Evolutionary conservation across 2,888 invertebrate species (phyloP).

Genomic region (Campoletis raptor): DNA sequence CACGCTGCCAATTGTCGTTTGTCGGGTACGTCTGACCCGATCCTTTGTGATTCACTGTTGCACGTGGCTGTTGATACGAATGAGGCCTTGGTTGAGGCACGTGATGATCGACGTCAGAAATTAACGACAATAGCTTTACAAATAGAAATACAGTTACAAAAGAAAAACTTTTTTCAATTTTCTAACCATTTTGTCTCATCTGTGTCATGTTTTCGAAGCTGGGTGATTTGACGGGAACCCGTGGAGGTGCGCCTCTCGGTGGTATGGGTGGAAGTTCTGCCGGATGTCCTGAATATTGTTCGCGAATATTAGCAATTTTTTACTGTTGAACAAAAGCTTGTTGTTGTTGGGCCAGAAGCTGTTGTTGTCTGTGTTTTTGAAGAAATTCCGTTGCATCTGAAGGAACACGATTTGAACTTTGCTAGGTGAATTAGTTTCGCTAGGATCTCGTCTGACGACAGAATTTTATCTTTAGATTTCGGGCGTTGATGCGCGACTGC

Average conservation of each 20-base stretch:
- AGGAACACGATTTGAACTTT: slow-evolving; percentile 82
- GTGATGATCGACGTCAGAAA: slow-evolving; percentile 79
- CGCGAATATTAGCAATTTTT: slow-evolving; percentile 74
- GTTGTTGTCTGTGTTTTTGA: slow-evolving; percentile 84
- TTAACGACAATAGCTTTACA: slow-evolving; percentile 10
- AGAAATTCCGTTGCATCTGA: slow-evolving; percentile 85
- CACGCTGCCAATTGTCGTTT: slow-evolving; percentile 81
- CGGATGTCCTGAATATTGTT: slow-evolving; percentile 75
- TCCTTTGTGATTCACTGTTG: slow-evolving; percentile 82
- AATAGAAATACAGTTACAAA: no score
- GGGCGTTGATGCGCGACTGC: slow-evolving; percentile 85
- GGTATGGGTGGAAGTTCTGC: slow-evolving; percentile 87
- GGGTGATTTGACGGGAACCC: slow-evolving; percentile 85
- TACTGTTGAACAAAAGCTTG: slow-evolving; percentile 80
- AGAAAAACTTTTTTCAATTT: neutral
- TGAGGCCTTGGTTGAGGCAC: slow-evolving; percentile 78
- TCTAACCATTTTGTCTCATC: slow-evolving; percentile 80
- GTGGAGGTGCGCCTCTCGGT: slow-evolving; percentile 87
- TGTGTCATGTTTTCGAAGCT: slow-evolving; percentile 82
- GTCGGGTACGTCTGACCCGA: slow-evolving; percentile 80
- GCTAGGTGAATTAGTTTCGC: slow-evolving; percentile 76
- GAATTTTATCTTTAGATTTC: slow-evolving; percentile 84
- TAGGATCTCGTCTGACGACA: slow-evolving; percentile 81
- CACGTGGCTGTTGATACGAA: slow-evolving; percentile 80
- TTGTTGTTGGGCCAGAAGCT: slow-evolving; percentile 83